Evolutionary conservation across 2,797 vertebrate genomes (phyloP).

Genomic region (Liparis tanakae): DNA sequence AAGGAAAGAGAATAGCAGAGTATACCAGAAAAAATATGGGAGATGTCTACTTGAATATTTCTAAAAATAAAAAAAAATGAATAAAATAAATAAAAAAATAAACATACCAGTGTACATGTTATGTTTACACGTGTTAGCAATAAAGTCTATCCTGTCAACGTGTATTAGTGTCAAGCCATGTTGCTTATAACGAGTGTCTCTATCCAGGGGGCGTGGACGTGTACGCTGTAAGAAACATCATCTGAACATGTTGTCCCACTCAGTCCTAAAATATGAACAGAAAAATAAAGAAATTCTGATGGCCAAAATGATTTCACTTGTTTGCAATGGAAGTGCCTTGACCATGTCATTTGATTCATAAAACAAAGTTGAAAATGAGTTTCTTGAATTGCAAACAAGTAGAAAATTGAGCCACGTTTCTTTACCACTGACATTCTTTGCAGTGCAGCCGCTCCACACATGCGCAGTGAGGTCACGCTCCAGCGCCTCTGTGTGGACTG

Average conservation of each 20-base stretch:
- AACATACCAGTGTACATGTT: constrained; percentile 92
- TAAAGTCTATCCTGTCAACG: constrained; percentile 91
- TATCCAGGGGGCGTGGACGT: constrained; percentile 63
- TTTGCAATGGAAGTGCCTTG: not conserved
- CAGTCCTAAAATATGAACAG: constrained; percentile 1
- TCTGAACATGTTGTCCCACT: constrained; percentile 38
- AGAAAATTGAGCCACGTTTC: constrained; percentile 28
- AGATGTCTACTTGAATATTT: constrained; percentile 96
- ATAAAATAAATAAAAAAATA: constrained; percentile 78
- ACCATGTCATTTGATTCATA: not conserved
- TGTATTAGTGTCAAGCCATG: constrained; percentile 79
- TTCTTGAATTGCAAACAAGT: constrained; percentile 10
- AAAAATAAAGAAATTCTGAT: not conserved
- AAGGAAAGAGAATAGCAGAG: constrained; percentile 87
- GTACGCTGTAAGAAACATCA: constrained; percentile 62
- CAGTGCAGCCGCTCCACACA: constrained; percentile 48
- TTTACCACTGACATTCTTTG: constrained; percentile 34
- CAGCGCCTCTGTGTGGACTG: constrained; percentile 59
- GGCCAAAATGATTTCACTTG: not conserved
- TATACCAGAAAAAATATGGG: constrained; percentile 90
- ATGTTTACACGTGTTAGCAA: constrained; percentile 91
- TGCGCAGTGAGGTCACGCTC: constrained; percentile 61
- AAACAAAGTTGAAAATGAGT: not conserved
- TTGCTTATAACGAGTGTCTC: constrained; percentile 71
- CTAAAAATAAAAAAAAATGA: constrained; percentile 79